phyloP scores from a whole-genome alignment of 2,113 vertebrate genomes.

The Orthonyx spaldingii region DNA sequence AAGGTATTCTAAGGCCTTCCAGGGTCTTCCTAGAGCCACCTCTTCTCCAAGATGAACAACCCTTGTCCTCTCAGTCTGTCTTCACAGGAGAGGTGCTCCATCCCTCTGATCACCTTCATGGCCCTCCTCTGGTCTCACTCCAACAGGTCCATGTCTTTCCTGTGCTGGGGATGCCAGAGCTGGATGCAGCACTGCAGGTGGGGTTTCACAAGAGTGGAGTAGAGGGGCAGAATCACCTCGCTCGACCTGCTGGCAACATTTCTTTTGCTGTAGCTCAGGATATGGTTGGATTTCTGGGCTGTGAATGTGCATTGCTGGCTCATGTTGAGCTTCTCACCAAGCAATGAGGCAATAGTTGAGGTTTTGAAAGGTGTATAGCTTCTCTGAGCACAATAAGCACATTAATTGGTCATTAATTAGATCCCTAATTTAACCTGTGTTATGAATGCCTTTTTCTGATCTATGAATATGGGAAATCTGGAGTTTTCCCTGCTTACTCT shows the following conservation, averaged over 20 bases:
- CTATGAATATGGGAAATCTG: rapidly evolving
- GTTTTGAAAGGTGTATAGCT: not conserved
- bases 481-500: not conserved
- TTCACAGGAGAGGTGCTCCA: not conserved
- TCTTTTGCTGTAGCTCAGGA: not conserved
- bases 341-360: not conserved
- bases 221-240: not conserved
- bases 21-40: not conserved
- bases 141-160: not conserved
- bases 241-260: not conserved
- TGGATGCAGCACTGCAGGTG: not conserved
- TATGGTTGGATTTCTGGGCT: not conserved
- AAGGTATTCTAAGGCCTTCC: not conserved
- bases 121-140: not conserved
- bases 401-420: not conserved
- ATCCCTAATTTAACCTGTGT: not conserved
- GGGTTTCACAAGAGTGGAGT: not conserved
- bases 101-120: too few relatives aligned
- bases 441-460: not conserved
- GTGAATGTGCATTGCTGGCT: not conserved
- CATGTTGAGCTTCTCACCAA: not conserved
- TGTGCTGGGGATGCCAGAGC: not conserved
- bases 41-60: not conserved
- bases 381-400: not conserved
- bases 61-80: not conserved